Conservation (phyloP, 1,140 invertebrate species). For the Drosophila hydei region DNA sequence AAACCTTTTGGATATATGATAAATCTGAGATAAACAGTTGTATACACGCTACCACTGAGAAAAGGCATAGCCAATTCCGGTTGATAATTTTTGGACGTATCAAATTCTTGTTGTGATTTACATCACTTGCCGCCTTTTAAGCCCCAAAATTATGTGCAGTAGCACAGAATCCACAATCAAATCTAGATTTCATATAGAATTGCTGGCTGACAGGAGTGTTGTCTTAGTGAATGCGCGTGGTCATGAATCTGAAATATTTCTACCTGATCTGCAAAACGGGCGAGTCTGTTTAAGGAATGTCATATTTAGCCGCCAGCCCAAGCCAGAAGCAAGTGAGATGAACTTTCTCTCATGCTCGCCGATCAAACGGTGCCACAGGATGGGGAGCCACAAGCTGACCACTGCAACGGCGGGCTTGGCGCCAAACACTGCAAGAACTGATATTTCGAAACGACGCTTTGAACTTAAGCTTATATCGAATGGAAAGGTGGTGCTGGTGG, state of each 20-base stretch:
- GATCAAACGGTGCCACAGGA: not conserved
- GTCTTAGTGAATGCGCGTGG: conserved; percentile 29
- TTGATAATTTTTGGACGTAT: not conserved
- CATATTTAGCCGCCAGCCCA: conserved; percentile 24
- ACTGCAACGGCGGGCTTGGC: conserved; percentile 21
- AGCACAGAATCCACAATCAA: too few species aligned
- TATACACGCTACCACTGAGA: not conserved
- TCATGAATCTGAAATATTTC: conserved; percentile 52
- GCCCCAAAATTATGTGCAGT: conserved; percentile 1
- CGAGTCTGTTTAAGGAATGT: conserved; percentile 35
- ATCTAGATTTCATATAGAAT: conserved; percentile 17
- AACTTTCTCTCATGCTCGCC: not conserved
- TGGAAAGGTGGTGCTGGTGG: conserved; percentile 49
- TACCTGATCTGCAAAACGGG: conserved; percentile 25
- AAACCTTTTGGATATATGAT: not conserved
- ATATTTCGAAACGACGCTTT: not conserved
- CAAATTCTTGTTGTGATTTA: conserved; percentile 16
- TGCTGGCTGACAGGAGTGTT: conserved; percentile 38
- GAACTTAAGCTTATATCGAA: conserved; percentile 48
- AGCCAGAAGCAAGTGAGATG: not conserved
- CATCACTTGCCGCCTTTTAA: not conserved
- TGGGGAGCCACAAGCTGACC: conserved; percentile 6
- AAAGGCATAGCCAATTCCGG: not conserved
- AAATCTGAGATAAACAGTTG: not conserved
- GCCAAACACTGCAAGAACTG: not conserved